phyloP scores from a whole-genome alignment of 2,888 invertebrate species.

The Nycteola revayana region DNA sequence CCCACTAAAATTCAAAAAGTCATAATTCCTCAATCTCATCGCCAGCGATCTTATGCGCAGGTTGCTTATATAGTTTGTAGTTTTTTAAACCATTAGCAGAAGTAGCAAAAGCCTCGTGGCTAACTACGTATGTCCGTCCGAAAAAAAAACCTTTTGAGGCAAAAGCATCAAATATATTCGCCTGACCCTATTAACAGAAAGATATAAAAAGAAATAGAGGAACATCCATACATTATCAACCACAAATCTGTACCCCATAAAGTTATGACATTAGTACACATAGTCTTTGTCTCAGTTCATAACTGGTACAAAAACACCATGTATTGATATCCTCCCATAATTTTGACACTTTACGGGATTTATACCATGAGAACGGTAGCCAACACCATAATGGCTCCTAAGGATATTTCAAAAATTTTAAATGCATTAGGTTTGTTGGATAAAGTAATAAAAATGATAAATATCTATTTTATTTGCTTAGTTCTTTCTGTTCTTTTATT shows the following conservation, averaged over 20 bases:
- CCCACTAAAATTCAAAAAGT: no score
- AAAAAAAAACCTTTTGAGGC: no score
- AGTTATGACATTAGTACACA: conserved; percentile 40
- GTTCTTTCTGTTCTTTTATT: no score
- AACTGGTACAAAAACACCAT: conserved; percentile 24
- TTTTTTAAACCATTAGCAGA: no score
- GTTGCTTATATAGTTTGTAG: no score
- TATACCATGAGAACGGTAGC: conserved; percentile 44
- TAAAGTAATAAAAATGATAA: conserved; percentile 26
- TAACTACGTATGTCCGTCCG: no score
- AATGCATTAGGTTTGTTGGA: conserved; percentile 6
- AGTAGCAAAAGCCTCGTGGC: no score
- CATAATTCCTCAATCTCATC: no score
- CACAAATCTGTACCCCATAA: conserved; percentile 6
- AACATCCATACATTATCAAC: conserved; percentile 13
- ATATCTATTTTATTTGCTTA: conserved; percentile 1
- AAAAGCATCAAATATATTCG: no score
- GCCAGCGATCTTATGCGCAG: no score
- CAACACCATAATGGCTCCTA: conserved; percentile 17
- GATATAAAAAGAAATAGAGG: no score
- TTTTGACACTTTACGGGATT: conserved; percentile 42
- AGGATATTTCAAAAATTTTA: conserved; percentile 17
- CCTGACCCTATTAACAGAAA: no score
- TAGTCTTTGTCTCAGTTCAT: conserved; percentile 20
- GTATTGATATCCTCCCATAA: conserved; percentile 43